Conservation (phyloP, 23 tunicate species). For the Diplosoma virens region DNA sequence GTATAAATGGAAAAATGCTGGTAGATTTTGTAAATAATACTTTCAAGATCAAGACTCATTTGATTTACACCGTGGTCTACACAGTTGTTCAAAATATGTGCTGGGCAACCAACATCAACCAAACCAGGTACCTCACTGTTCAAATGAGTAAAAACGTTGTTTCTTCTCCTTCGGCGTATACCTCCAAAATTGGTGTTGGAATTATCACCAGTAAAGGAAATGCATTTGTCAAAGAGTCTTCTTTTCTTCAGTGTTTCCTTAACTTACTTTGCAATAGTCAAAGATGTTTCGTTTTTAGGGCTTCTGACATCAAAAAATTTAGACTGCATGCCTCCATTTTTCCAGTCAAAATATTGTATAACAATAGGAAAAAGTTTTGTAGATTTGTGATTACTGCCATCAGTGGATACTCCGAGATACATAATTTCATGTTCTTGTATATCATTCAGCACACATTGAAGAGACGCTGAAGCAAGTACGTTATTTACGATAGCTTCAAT, state of each 20-base stretch:
- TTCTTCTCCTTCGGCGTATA: slow-evolving; percentile 30
- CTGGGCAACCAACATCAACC: slow-evolving; percentile 42
- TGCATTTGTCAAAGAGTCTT: slow-evolving; percentile 33
- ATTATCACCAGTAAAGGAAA: slow-evolving; percentile 44
- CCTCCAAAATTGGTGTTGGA: slow-evolving; percentile 45
- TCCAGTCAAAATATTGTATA: slow-evolving; percentile 31
- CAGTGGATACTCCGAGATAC: slow-evolving; percentile 28
- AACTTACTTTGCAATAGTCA: too few species aligned
- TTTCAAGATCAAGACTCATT: slow-evolving; percentile 16
- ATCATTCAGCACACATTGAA: slow-evolving; percentile 21
- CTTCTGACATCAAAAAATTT: slow-evolving; percentile 14
- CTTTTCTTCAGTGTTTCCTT: too few species aligned
- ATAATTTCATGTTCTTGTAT: slow-evolving; percentile 26
- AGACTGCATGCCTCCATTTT: too few species aligned
- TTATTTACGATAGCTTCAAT: slow-evolving; percentile 40
- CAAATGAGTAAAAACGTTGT: slow-evolving; percentile 55
- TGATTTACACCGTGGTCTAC: slow-evolving; percentile 28
- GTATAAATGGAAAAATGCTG: too few species aligned
- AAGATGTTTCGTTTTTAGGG: too few species aligned
- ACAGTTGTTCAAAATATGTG: too few species aligned
- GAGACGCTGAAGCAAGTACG: slow-evolving; percentile 29
- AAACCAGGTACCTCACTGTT: slow-evolving; percentile 4
- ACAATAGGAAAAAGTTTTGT: slow-evolving; percentile 15
- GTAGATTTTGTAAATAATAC: slow-evolving; percentile 27
- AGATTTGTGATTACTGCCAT: slow-evolving; percentile 35